phyloP scores from a whole-genome alignment of 2,888 invertebrate species.

The Mythimna loreyi region DNA sequence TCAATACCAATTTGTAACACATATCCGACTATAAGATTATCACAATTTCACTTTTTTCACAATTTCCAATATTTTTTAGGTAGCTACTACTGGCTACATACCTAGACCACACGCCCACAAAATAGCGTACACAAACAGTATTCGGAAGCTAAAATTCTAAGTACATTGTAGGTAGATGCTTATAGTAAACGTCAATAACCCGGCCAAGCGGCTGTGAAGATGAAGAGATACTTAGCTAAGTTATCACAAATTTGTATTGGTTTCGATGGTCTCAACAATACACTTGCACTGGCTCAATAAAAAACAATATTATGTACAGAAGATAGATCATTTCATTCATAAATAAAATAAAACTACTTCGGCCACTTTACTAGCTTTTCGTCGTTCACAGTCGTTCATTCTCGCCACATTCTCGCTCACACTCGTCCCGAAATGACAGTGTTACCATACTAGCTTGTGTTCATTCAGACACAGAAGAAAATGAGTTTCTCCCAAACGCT shows the following conservation, averaged over 20 bases:
- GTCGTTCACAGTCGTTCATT: constrained; percentile 47
- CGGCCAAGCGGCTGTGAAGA: constrained; percentile 74
- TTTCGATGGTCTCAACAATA: constrained; percentile 27
- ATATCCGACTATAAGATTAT: constrained; percentile 73
- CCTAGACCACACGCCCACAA: constrained; percentile 79
- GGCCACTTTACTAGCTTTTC: constrained; percentile 54
- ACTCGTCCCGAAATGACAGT: constrained; percentile 51
- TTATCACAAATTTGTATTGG: constrained; percentile 34
- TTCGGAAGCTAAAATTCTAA: constrained; percentile 78
- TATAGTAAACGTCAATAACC: constrained; percentile 87
- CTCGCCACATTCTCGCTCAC: background rate
- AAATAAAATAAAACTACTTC: constrained; percentile 70
- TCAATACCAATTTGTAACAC: constrained; percentile 85
- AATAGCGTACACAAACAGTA: constrained; percentile 83
- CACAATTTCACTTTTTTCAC: constrained; percentile 76
- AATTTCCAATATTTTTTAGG: constrained; percentile 59
- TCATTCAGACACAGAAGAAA: constrained; percentile 6
- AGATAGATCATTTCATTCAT: constrained; percentile 74
- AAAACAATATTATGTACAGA: constrained; percentile 59
- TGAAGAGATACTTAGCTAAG: constrained; percentile 38
- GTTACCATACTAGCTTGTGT: constrained; percentile 43
- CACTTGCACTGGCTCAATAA: constrained; percentile 33
- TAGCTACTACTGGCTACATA: constrained; percentile 57
- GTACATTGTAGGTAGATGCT: constrained; percentile 64
- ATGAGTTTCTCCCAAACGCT: constrained; percentile 5